Evolutionary conservation across 2,797 vertebrate species (phyloP).

Genomic region (Chelon labrosus): DNA sequence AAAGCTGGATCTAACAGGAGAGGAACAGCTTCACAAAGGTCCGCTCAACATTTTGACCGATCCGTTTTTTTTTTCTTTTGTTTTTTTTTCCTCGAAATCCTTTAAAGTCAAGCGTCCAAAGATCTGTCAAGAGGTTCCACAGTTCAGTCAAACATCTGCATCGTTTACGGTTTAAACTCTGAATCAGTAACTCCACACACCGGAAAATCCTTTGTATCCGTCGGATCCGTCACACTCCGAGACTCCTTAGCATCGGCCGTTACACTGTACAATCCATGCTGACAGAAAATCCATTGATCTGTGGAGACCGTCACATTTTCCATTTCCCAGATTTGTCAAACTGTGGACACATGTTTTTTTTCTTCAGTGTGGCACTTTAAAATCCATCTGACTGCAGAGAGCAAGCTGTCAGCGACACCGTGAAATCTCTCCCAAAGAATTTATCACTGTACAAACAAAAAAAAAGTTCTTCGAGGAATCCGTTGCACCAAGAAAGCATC

Average conservation of each 20-base stretch:
- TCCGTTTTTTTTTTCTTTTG: background rate
- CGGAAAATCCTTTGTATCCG: constrained; percentile 1
- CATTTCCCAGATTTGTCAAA: background rate
- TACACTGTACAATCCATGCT: constrained; percentile 24
- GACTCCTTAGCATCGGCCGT: constrained; percentile 1
- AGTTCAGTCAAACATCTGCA: background rate
- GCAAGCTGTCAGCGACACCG: background rate
- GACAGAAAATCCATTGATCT: background rate
- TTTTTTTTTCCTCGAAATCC: background rate
- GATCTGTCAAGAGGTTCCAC: background rate
- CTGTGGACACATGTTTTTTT: too few species aligned
- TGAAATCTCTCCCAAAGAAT: background rate
- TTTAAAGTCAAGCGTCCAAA: constrained; percentile 11
- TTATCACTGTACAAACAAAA: background rate
- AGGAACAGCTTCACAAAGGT: constrained; percentile 29
- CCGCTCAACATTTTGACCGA: background rate
- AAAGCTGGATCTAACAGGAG: constrained; percentile 58
- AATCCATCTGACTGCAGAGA: background rate
- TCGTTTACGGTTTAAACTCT: constrained; percentile 25
- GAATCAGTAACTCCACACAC: constrained; percentile 5
- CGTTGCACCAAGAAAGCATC: background rate
- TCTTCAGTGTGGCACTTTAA: background rate
- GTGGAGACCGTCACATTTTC: background rate
- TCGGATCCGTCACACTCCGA: background rate
- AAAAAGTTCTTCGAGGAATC: background rate